These are phyloP conservation scores for Cydia pomonella DNA, from an alignment of 1,140 invertebrate genomes.

Conservation along the genomic window DNA sequence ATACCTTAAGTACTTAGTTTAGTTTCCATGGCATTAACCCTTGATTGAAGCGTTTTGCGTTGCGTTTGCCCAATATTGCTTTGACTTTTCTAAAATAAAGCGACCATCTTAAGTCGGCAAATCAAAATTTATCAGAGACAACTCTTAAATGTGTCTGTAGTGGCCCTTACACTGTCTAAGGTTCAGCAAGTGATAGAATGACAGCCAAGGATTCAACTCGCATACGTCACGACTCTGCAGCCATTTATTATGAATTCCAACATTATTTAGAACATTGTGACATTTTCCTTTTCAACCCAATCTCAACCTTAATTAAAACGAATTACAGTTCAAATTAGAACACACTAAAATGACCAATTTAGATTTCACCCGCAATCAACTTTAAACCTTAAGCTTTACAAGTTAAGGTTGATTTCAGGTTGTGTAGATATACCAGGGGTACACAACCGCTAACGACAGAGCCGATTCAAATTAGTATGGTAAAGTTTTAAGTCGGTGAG, in stretches of 20 bases:
- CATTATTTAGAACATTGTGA: conserved; percentile 29
- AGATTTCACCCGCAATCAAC: background rate
- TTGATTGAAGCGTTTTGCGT: no score
- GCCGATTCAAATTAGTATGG: conserved; percentile 39
- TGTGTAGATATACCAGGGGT: conserved; percentile 18
- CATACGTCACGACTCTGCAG: conserved; percentile 23
- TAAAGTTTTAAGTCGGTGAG: conserved; percentile 41
- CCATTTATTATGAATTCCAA: conserved; percentile 31
- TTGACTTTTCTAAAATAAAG: no score
- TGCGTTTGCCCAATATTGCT: no score
- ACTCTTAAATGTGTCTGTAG: no score
- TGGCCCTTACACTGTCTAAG: background rate
- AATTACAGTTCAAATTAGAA: conserved; percentile 9
- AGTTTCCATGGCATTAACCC: no score
- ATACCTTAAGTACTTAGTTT: no score
- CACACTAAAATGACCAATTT: background rate
- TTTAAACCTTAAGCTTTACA: background rate
- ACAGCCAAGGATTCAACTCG: conserved; percentile 10
- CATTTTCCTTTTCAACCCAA: background rate
- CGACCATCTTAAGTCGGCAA: no score
- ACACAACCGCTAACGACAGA: conserved; percentile 34
- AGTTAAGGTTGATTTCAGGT: background rate
- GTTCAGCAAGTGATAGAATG: conserved; percentile 6
- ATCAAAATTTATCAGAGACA: background rate
- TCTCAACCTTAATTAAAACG: background rate